Conservation (phyloP, 2,797 vertebrate genomes). For the Parotocinclus haroldoi region DNA sequence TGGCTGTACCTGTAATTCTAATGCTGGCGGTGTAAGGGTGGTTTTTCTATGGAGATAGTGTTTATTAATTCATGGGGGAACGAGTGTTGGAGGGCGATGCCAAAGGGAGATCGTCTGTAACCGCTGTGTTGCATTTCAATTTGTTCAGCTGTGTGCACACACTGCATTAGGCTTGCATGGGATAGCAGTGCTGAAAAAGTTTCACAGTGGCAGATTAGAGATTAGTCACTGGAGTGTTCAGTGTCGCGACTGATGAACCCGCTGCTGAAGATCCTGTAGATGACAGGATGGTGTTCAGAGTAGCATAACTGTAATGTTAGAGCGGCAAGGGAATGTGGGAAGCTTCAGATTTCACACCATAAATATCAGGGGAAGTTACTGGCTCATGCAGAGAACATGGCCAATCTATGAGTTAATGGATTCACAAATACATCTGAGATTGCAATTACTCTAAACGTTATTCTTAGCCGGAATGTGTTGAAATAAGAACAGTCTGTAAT, state of each 20-base stretch:
- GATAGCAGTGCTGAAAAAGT: background rate
- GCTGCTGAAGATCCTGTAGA: background rate
- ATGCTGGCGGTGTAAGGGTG: conserved; percentile 25
- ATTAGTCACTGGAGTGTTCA: background rate
- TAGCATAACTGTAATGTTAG: background rate
- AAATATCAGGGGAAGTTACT: background rate
- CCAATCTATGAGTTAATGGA: too few species aligned
- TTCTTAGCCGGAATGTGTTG: too few species aligned
- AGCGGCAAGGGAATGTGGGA: background rate
- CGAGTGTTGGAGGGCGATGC: conserved; percentile 31
- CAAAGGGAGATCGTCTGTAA: conserved; percentile 23
- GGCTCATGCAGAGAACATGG: background rate
- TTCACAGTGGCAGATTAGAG: background rate
- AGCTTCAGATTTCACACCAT: background rate
- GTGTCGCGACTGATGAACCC: background rate
- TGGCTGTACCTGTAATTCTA: conserved; percentile 10
- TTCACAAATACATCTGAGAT: too few species aligned
- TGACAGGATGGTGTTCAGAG: background rate
- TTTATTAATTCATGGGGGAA: conserved; percentile 42
- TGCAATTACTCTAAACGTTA: too few species aligned
- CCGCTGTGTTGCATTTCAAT: conserved; percentile 19
- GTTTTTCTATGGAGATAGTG: conserved; percentile 27
- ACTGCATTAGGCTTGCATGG: background rate
- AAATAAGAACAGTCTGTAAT: too few species aligned
- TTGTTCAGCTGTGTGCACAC: conserved; percentile 8